A percentile compares a stretch with the other conserved stretches of the same genome.
Conservation (phyloP, 2,113 vertebrate species). For the Panurus biarmicus region DNA sequence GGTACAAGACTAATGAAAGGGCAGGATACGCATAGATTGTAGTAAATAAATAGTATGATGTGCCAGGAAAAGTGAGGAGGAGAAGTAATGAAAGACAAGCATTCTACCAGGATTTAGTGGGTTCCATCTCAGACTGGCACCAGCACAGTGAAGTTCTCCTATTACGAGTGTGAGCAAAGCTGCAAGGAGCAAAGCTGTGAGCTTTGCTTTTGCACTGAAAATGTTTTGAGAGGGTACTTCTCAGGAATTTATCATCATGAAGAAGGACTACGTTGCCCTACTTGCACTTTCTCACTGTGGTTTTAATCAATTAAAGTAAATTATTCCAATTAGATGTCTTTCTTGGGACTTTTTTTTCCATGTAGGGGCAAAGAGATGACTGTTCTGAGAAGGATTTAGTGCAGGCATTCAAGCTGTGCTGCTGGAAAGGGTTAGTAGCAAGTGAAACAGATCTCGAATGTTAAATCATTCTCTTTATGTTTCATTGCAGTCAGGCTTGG, state of each 20-base stretch:
- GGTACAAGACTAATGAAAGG: neutral
- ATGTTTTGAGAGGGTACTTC: neutral
- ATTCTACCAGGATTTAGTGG: neutral
- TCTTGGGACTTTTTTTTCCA: neutral
- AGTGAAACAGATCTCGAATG: neutral
- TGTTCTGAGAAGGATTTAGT: neutral
- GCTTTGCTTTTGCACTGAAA: neutral
- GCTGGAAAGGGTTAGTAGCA: neutral
- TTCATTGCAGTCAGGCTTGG: neutral
- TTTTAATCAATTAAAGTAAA: neutral
- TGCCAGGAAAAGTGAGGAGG: neutral
- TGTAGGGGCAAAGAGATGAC: neutral
- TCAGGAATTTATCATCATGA: neutral
- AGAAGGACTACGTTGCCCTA: neutral
- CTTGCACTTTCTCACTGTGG: neutral
- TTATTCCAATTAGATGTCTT: neutral
- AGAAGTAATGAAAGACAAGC: neutral
- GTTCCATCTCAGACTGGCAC: neutral
- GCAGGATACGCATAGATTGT: neutral
- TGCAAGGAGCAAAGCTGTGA: neutral
- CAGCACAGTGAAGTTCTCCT: neutral
- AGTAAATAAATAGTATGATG: neutral
- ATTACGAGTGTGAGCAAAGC: accelerated
- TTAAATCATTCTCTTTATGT: neutral
- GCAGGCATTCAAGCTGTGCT: neutral